A percentile compares a stretch with the other conserved stretches of the same genome.
Conservation (phyloP, 2,113 vertebrate genomes). For the Datnioides undecimradiatus region DNA sequence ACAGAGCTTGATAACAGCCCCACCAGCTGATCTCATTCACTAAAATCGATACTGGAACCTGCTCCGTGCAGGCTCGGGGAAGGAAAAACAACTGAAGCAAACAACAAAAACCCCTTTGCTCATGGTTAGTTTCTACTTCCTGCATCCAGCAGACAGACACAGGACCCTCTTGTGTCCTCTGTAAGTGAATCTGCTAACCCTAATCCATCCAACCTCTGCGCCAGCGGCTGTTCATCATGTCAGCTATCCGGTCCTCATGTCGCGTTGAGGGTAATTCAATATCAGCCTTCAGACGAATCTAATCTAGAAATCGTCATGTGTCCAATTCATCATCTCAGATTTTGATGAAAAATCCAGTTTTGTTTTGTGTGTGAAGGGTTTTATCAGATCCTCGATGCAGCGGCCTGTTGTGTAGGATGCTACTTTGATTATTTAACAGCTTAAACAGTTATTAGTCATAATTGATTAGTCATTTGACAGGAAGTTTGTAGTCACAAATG, state of each 20-base stretch:
- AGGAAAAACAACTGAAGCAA: neutral
- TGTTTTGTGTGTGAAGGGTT: neutral
- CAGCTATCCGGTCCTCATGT: conserved; percentile 7
- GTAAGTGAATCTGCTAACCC: conserved; percentile 51
- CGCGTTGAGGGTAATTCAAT: neutral
- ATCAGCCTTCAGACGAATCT: neutral
- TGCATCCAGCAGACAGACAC: conserved; percentile 6
- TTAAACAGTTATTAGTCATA: neutral
- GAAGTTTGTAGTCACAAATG: neutral
- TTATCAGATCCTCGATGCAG: no score
- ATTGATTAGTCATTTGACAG: neutral
- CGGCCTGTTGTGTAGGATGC: neutral
- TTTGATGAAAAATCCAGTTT: neutral
- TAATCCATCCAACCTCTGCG: conserved; percentile 26
- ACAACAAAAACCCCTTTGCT: conserved; percentile 21
- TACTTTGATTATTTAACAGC: neutral
- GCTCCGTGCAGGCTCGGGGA: neutral
- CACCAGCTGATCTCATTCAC: conserved; percentile 55
- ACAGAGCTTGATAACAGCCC: conserved; percentile 35
- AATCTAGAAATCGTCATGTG: neutral
- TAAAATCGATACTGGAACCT: conserved; percentile 49
- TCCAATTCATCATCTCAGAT: neutral
- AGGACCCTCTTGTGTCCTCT: conserved; percentile 6
- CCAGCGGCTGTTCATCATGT: conserved; percentile 42
- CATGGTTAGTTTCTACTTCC: neutral